These are phyloP conservation scores for Nesidiocoris tenuis DNA, from an alignment of 2,888 invertebrate species.

Conservation along the genomic window DNA sequence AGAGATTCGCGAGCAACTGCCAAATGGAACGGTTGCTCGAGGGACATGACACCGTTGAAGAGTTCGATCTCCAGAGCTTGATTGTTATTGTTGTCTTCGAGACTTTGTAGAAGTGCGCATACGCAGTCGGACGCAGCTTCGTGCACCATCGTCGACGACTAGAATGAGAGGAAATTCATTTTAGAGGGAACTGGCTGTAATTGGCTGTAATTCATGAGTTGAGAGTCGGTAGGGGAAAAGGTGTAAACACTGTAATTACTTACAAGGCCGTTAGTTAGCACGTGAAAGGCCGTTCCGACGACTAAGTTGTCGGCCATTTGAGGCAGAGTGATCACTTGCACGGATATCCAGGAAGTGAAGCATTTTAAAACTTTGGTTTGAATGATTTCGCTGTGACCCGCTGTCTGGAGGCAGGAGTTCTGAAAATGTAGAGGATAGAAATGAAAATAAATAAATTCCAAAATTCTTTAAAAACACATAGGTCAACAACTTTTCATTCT, in stretches of 20 bases:
- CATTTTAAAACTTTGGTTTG: constrained; percentile 77
- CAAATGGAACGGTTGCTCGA: constrained; percentile 84
- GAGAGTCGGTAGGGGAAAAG: no score
- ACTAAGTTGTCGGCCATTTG: constrained; percentile 72
- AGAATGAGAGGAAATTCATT: no score
- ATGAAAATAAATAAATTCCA: no score
- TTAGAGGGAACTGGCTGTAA: background rate
- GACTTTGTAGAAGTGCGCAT: constrained; percentile 77
- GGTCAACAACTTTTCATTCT: no score
- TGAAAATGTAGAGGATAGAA: constrained; percentile 52
- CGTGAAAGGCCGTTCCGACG: constrained; percentile 66
- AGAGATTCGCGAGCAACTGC: constrained; percentile 91
- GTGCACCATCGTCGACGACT: constrained; percentile 60
- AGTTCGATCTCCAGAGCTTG: constrained; percentile 75
- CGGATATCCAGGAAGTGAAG: constrained; percentile 87
- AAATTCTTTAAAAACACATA: no score
- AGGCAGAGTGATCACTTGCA: constrained; percentile 75
- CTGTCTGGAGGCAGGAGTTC: constrained; percentile 71
- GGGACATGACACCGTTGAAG: constrained; percentile 74
- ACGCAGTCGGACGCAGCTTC: constrained; percentile 89
- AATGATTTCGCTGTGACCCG: constrained; percentile 65
- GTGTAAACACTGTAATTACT: no score
- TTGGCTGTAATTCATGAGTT: background rate
- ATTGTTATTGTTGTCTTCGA: constrained; percentile 71
- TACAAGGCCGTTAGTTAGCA: constrained; percentile 56